Base-by-base conservation (phyloP, 2,888 invertebrate species). In the Heliconius ismenius region DNA sequence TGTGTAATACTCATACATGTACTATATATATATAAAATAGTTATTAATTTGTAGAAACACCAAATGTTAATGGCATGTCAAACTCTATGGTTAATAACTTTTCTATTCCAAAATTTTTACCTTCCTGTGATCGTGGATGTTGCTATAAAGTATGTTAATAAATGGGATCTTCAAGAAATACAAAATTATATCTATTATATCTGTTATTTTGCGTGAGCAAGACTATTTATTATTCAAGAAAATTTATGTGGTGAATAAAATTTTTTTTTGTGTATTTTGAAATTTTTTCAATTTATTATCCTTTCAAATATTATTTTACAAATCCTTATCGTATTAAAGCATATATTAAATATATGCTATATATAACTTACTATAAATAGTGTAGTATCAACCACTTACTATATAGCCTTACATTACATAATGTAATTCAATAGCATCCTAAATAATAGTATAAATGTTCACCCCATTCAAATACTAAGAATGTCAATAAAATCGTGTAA, bases 181-280 rank as follows among this genome's bases (percentile, higher is more conserved):
- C 89, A 87, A 87, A 87, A 83, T 81, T 84, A 85, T 87, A 86
- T 89, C 84, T 91, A 89, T 58, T 58, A 10, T 90, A 89, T 89
- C 85, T 92, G 92, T 93, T 94, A 93, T 92, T 92, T 93, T 93
- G 92, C 91, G 89, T 89, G 87, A 86, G 90, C 91, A 89, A 91
- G 88, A 90, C 87, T 87, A 89, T 49, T 49, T 87, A 89, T 49
- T 49, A 49, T 89, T 89, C 87, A 89, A 88, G 86, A 86, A 89
- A 90, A 91, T 89, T 92, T 93, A 93, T 92, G 93, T 93, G 93
- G 93, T 93, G 90, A 93, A 93, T 93, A 93, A 93, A 32, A 92
- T 87, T 91, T 89, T 88, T 89, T 88, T 92, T 93, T 93, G 92
- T 94, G 93, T 92, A 92, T 89, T 91, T 89, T 88, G 85, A 81